These are phyloP conservation scores for Laothoe populi DNA, from an alignment of 2,888 invertebrate genomes.

Conservation along the genomic window DNA sequence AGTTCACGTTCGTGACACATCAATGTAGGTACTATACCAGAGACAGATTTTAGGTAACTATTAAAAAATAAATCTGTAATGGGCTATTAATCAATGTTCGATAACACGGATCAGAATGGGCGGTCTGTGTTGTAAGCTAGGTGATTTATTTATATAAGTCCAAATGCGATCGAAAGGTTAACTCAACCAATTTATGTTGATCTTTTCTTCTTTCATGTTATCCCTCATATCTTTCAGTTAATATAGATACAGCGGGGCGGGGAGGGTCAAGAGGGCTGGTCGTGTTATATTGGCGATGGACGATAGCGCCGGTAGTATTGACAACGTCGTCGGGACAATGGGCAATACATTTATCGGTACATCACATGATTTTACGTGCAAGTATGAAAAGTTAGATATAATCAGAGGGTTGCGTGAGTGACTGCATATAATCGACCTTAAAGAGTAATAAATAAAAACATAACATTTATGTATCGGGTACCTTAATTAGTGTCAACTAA, in stretches of 20 bases:
- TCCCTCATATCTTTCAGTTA: slow-evolving; percentile 21
- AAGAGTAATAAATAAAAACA: neutral
- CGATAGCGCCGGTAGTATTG: slow-evolving; percentile 61
- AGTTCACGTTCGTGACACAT: slow-evolving; percentile 40
- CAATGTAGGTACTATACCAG: slow-evolving; percentile 49
- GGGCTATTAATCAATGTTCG: slow-evolving; percentile 79
- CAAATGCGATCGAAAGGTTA: slow-evolving; percentile 56
- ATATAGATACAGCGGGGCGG: slow-evolving; percentile 29
- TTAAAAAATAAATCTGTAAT: slow-evolving; percentile 73
- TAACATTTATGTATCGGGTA: neutral
- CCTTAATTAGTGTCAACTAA: slow-evolving; percentile 6
- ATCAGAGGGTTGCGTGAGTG: slow-evolving; percentile 21
- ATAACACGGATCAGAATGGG: slow-evolving; percentile 75
- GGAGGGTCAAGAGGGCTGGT: slow-evolving; percentile 47
- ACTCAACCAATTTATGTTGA: slow-evolving; percentile 45
- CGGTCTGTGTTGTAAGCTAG: slow-evolving; percentile 67
- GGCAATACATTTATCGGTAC: slow-evolving; percentile 59
- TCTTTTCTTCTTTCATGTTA: slow-evolving; percentile 28
- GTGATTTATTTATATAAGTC: slow-evolving; percentile 72
- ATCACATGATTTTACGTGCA: slow-evolving; percentile 48
- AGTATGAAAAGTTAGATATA: slow-evolving; percentile 23
- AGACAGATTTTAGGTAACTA: slow-evolving; percentile 62
- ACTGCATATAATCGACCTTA: neutral
- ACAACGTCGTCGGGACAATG: slow-evolving; percentile 63
- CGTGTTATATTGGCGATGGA: slow-evolving; percentile 60